These are phyloP conservation scores for Struthio camelus DNA, from an alignment of 2,113 vertebrate species.

Conservation along the genomic window DNA sequence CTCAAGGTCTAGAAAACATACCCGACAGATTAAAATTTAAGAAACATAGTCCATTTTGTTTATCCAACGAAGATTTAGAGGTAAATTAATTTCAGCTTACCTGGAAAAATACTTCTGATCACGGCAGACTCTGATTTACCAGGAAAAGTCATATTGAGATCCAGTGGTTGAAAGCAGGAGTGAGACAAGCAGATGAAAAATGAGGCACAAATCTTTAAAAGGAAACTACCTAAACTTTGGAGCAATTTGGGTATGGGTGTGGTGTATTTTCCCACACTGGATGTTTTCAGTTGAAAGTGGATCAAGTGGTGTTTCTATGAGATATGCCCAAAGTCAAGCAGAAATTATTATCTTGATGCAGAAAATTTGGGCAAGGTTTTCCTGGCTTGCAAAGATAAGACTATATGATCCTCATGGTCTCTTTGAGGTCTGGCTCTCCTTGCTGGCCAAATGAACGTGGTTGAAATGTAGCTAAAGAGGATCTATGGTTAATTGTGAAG, in stretches of 20 bases:
- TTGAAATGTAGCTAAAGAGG: background rate
- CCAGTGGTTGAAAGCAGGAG: background rate
- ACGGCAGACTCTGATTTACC: background rate
- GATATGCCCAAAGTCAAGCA: background rate
- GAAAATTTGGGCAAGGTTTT: background rate
- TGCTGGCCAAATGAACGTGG: background rate
- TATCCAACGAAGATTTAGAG: slow-evolving; percentile 3
- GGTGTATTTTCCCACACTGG: background rate
- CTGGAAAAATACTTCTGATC: background rate
- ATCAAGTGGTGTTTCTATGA: background rate
- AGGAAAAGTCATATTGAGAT: background rate
- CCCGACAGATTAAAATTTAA: background rate
- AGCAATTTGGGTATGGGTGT: background rate
- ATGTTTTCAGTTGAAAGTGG: background rate
- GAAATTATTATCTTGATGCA: background rate
- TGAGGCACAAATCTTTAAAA: background rate
- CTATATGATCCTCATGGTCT: background rate
- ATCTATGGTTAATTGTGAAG: background rate
- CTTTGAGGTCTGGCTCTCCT: background rate
- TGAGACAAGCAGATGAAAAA: background rate
- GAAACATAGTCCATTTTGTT: background rate
- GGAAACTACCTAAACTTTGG: background rate
- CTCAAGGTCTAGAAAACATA: background rate
- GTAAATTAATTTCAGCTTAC: background rate
- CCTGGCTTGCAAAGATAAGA: background rate